Evolutionary conservation across 2,888 invertebrate species (phyloP), one percentile per base, ranked within the genome.

Genomic region (Artemia sinica): DNA sequence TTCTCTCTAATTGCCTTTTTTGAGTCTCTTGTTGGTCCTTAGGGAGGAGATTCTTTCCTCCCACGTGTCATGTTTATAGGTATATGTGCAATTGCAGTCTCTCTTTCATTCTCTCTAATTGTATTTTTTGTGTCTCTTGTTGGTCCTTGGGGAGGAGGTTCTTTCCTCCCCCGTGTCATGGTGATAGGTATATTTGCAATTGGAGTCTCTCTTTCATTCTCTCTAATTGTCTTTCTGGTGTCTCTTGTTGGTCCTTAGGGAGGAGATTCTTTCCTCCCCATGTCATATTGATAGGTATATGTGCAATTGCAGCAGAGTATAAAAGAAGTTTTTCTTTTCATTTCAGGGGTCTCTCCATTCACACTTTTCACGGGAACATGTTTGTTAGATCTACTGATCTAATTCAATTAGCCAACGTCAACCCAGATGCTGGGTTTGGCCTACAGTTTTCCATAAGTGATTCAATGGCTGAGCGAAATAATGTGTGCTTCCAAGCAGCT

Each of bases 291-390:
- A n/a, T 41, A 41, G 14, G 9, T 41, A 13, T 18, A 14, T 51
- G 63, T 50, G 41, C 6, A 9, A 48, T 63, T 14, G 14, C n/a
- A 49, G 10, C 66, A 8, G 7, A 49, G 49, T 14, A n/a, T n/a
- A 51, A 51, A 14, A 65, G 14, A 28, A 67, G 49, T 9, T 67
- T 69, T 71, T 71, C 67, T 69, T 71, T 66, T 68, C 71, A 72
- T 72, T 73, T 5, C 77, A 83, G 87, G 76, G 96, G 97, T 14
- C 81, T 98, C 70, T 84, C 91, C 49, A 91, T 98, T 75, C 95
- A 97, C 80, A 93, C 95, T 76, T 98, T 98, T 85, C 96, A 97
- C 80, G 98, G 98, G 63, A 97, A 97, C 80, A 96, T 96, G 84
- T 98, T 98, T 80, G 97, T 98, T 67, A 85, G 98, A 6, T 96